Percentiles rank a stretch among this genome's conserved stretches.
Conservation (phyloP, 30 jellyfish, hydroid and myxozoan species). For the Cassiopea xamachana region DNA sequence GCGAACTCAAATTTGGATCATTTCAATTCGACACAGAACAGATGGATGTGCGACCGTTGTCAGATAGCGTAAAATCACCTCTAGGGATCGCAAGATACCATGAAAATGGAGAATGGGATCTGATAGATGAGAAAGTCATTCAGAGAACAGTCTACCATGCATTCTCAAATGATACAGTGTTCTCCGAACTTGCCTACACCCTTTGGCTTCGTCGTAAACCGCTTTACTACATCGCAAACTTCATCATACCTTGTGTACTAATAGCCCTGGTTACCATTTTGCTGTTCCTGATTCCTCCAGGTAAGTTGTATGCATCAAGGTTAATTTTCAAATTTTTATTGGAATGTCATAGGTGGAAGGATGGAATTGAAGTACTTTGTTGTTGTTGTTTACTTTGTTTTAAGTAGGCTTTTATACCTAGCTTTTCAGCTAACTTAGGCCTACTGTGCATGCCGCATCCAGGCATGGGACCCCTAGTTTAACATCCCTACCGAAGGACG, state of each 20-base stretch:
- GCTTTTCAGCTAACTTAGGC: too few relatives aligned
- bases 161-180: constrained; percentile 53
- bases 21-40: constrained; percentile 67
- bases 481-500: too few relatives aligned
- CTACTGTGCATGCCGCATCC: too few relatives aligned
- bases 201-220: constrained; percentile 75
- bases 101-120: constrained; percentile 74
- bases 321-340: background rate
- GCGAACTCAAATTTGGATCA: constrained; percentile 78
- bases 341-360: background rate
- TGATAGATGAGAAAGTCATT: constrained; percentile 39
- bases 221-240: constrained; percentile 68
- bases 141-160: constrained; percentile 68
- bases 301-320: constrained; percentile 25
- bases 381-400: too few relatives aligned
- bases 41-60: constrained; percentile 64
- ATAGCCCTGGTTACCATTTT: constrained; percentile 73
- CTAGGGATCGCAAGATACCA: constrained; percentile 21
- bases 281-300: constrained; percentile 87
- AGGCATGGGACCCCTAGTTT: too few relatives aligned
- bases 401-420: too few relatives aligned
- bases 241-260: constrained; percentile 73
- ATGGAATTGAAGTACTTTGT: too few relatives aligned
- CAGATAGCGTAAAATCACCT: constrained; percentile 12
- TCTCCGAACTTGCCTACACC: constrained; percentile 63